These are phyloP conservation scores for Aurelia sp. DNA, from an alignment of 30 jellyfish, hydroid and myxozoan genomes.

Conservation along the genomic window DNA sequence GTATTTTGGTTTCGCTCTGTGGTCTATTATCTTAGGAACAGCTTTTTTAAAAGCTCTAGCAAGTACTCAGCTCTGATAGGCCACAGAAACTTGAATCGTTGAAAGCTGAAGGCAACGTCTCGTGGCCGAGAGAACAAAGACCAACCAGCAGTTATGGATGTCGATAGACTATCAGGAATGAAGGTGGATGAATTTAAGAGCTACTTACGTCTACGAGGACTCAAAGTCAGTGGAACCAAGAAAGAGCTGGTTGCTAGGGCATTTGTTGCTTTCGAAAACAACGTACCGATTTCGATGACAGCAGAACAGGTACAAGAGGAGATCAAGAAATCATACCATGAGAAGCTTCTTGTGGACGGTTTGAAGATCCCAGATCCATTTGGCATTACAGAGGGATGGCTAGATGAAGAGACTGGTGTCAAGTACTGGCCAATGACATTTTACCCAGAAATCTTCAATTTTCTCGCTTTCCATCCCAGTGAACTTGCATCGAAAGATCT, in stretches of 20 bases:
- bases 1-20: no score
- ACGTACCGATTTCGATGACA: slow-evolving; percentile 20
- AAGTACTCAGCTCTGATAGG: no score
- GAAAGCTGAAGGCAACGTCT: no score
- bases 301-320: slow-evolving; percentile 58
- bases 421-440: background rate
- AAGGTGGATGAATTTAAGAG: slow-evolving; percentile 1
- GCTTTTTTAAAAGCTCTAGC: no score
- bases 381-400: slow-evolving; percentile 36
- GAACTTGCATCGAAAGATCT: slow-evolving; percentile 43
- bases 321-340: background rate
- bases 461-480: slow-evolving; percentile 1
- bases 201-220: background rate
- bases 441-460: no score
- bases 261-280: slow-evolving; percentile 34
- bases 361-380: slow-evolving; percentile 52
- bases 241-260: slow-evolving; percentile 55
- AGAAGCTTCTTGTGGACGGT: slow-evolving; percentile 20
- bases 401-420: slow-evolving; percentile 50
- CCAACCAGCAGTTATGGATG: background rate
- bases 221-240: slow-evolving; percentile 43
- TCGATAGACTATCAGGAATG: background rate
- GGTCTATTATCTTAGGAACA: no score
- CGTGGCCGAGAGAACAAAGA: no score
- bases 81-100: no score